These are phyloP conservation scores for Leucoraja ocellata DNA, from an alignment of 2,797 vertebrate species.

Conservation along the genomic window DNA sequence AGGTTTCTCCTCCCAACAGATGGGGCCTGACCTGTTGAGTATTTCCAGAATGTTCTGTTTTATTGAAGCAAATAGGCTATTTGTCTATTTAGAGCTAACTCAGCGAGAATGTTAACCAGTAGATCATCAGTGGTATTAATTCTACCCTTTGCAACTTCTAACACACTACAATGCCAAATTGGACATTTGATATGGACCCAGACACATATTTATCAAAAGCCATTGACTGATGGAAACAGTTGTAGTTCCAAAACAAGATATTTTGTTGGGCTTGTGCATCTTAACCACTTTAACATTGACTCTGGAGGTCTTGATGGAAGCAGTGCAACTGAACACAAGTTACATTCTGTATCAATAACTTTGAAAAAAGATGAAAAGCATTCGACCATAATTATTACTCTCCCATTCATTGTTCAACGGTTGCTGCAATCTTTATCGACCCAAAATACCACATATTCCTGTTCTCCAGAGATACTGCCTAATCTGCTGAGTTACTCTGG, in stretches of 20 bases:
- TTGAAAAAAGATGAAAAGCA: background rate
- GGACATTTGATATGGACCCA: background rate
- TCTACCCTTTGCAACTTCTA: background rate
- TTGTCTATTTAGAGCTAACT: background rate
- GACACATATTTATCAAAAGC: background rate
- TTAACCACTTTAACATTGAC: background rate
- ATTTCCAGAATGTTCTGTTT: no score
- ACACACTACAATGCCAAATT: background rate
- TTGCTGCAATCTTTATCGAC: background rate
- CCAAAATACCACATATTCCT: no score
- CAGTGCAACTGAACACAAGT: background rate
- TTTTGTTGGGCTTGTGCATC: background rate
- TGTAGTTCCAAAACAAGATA: background rate
- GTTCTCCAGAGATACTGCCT: no score
- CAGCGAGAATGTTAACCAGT: no score
- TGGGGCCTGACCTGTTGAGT: no score
- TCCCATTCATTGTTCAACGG: background rate
- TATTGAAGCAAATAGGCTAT: background rate
- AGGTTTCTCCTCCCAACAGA: no score
- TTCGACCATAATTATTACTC: background rate
- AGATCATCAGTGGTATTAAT: background rate
- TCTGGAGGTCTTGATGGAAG: background rate
- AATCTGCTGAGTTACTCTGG: no score
- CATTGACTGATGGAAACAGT: background rate
- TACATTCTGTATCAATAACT: background rate